These are phyloP conservation scores for Scaptomyza pallida DNA, from an alignment of 1,140 invertebrate genomes.

Conservation along the genomic window DNA sequence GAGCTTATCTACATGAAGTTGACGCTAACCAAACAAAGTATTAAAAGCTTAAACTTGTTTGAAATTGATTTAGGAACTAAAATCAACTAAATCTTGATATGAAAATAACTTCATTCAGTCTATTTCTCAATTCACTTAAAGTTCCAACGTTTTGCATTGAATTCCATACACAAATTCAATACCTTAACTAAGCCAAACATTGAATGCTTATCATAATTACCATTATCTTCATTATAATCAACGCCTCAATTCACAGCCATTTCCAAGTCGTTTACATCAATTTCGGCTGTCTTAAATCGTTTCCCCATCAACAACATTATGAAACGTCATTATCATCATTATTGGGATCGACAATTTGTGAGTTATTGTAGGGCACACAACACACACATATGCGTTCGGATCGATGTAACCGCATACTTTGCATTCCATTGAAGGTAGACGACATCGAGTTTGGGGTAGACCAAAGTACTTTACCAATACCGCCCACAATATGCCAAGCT, in stretches of 20 bases:
- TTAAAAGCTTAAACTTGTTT: too few species aligned
- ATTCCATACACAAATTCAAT: too few species aligned
- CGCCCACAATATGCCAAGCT: slow-evolving; percentile 25
- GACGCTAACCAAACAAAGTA: not conserved
- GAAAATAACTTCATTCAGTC: too few species aligned
- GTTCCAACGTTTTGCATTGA: too few species aligned
- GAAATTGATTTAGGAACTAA: too few species aligned
- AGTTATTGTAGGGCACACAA: slow-evolving; percentile 12
- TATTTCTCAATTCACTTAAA: too few species aligned
- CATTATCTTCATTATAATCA: not conserved
- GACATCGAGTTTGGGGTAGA: not conserved
- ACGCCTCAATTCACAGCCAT: not conserved
- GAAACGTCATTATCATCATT: slow-evolving; percentile 7
- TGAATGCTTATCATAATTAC: not conserved
- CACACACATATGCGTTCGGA: not conserved
- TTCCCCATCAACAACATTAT: not conserved
- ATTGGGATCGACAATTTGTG: slow-evolving; percentile 29
- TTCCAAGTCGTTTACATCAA: slow-evolving; percentile 1
- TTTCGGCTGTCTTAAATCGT: slow-evolving; percentile 15
- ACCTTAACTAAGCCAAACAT: too few species aligned
- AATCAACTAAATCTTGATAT: too few species aligned
- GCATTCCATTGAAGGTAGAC: slow-evolving; percentile 9
- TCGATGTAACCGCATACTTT: slow-evolving; percentile 43
- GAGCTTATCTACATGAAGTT: not conserved
- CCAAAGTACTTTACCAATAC: slow-evolving; percentile 15